These are phyloP conservation scores for Magallana nippona DNA, from an alignment of 2,888 invertebrate genomes.

Conservation along the genomic window DNA sequence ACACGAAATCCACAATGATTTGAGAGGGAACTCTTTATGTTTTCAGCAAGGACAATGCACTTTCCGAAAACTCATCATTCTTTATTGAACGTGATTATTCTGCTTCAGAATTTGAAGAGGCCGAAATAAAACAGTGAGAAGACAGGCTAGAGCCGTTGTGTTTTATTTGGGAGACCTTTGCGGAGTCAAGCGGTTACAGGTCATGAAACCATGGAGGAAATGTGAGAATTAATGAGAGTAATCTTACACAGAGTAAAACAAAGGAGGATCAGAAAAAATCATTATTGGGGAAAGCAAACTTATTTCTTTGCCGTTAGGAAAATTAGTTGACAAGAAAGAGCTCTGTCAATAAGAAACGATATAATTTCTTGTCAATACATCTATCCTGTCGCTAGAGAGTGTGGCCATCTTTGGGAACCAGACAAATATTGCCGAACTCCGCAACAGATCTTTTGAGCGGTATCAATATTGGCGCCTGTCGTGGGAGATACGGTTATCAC, in stretches of 20 bases:
- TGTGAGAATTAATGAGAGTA: conserved; percentile 35
- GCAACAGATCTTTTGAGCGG: too few species aligned
- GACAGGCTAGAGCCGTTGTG: not conserved
- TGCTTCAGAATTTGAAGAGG: not conserved
- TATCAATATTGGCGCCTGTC: too few species aligned
- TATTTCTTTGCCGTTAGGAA: conserved; percentile 19
- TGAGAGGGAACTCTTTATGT: not conserved
- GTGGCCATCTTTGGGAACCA: not conserved
- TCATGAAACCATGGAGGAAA: not conserved
- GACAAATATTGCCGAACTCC: too few species aligned
- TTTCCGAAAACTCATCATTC: not conserved
- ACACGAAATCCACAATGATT: not conserved
- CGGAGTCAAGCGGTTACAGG: not conserved
- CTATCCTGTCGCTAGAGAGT: not conserved
- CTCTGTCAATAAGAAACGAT: conserved; percentile 19
- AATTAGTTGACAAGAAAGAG: conserved; percentile 15
- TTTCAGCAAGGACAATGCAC: not conserved
- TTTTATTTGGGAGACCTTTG: conserved; percentile 16
- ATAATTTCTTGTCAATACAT: not conserved
- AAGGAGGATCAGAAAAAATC: not conserved
- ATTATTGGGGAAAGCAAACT: conserved; percentile 18
- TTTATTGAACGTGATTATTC: not conserved
- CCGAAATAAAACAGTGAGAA: not conserved
- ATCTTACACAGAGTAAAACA: conserved; percentile 23
- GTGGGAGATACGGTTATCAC: too few species aligned